Base-by-base conservation (phyloP, 2,888 invertebrate species). In the Gymnocheta viridis region DNA sequence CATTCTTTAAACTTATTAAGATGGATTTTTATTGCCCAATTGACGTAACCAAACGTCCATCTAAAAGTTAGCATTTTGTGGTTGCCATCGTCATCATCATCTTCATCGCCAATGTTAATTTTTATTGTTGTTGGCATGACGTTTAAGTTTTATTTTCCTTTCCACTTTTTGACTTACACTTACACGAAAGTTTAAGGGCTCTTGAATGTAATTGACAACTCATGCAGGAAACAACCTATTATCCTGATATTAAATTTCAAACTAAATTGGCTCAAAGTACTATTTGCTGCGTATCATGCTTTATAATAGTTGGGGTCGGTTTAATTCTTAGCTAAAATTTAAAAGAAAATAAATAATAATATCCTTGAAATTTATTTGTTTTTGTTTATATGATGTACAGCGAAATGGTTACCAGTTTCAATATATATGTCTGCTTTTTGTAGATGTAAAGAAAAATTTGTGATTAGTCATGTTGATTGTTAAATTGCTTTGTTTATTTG, bases 151-250 rank as follows among this genome's bases (percentile, higher is more conserved):
- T 35, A 12, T 69, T 60, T 38, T 17, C 22, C 60, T 32, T 41
- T 12, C 7, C 56, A 49, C 29, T 9, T 44, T 32, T 70, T 72
- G 22, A 29, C 62, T 74, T 69, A 17, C 12, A 2, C 12, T 7
- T 51, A 73, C 77, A 84, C 62, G 62, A 81, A 69, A 62, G 27
- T 56, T 74, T 29, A 60, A 79, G 79, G 24, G 54, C 77, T 72
- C 73, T 67, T 77, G 44, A 47, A 27, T 79, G 78, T 89, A 89
- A 89, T 88, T 89, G 89, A 87, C 91, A 88, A 90, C 87, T 90
- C 90, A 90, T 89, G 90, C 89, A 89, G 90, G 90, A 90, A 90
- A 90, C 90, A 89, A 87, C 87, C 88, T 87, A 89, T 90, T 90
- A 89, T 88, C 86, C 86, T 87, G 89, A 86, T 87, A 88, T 90